Evolutionary conservation across 2,113 vertebrate genomes (phyloP).

Genomic region (Triplophysa siluroides): DNA sequence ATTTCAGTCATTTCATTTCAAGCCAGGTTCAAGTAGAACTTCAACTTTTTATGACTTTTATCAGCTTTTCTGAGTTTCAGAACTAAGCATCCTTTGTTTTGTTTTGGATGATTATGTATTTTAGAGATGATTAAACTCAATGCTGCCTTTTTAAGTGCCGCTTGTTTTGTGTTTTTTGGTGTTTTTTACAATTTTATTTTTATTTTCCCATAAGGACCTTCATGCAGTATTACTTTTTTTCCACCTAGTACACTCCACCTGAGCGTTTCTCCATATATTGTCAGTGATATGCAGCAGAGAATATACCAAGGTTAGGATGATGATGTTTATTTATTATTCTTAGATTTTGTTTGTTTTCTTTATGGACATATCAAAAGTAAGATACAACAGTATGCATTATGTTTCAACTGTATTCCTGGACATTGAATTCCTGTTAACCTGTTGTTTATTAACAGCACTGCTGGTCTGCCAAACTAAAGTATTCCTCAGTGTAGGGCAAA

Average conservation of each 20-base stretch:
- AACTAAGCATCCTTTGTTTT: slow-evolving; percentile 11
- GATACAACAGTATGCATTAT: not conserved
- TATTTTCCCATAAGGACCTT: not conserved
- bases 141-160: slow-evolving; percentile 30
- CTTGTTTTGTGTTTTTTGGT: not conserved
- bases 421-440: slow-evolving; percentile 9
- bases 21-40: not conserved
- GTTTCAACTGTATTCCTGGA: slow-evolving; percentile 14
- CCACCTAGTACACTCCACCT: not conserved
- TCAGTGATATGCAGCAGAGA: not conserved
- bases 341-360: slow-evolving; percentile 7
- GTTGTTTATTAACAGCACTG: slow-evolving; percentile 1
- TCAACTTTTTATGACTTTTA: not conserved
- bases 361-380: slow-evolving; percentile 11
- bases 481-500: slow-evolving; percentile 25
- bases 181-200: not conserved
- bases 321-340: slow-evolving; percentile 10
- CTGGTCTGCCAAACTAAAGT: slow-evolving; percentile 7
- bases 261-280: not conserved
- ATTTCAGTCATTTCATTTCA: slow-evolving; percentile 22
- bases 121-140: slow-evolving; percentile 31
- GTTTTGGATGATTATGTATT: slow-evolving; percentile 18
- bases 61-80: not conserved
- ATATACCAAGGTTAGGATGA: not conserved
- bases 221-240: slow-evolving; percentile 11